Conservation (phyloP, 1,140 invertebrate species). For the Phthorimaea operculella region DNA sequence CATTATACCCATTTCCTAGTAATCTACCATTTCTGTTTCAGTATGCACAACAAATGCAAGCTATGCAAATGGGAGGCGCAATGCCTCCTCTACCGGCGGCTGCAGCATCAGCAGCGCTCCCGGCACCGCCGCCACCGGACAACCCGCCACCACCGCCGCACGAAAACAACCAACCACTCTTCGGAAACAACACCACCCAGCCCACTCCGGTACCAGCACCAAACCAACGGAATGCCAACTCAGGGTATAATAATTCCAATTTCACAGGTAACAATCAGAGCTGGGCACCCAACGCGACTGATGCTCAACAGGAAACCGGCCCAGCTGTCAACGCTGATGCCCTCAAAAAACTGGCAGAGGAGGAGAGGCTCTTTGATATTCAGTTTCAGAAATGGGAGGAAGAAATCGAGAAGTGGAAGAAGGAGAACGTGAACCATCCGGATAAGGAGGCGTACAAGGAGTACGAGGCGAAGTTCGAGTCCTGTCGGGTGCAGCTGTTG, state of each 20-base stretch:
- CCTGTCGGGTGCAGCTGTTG: conserved; percentile 79
- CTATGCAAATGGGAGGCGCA: conserved; percentile 35
- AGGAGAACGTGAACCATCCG: conserved; percentile 85
- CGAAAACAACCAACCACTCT: conserved; percentile 54
- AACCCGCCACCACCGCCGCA: conserved; percentile 50
- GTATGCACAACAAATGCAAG: conserved; percentile 72
- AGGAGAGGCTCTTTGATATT: conserved; percentile 82
- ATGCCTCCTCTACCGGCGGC: conserved; percentile 53
- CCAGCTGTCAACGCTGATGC: conserved; percentile 39
- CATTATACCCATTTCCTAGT: too few relatives aligned
- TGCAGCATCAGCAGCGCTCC: conserved; percentile 43
- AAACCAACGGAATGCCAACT: conserved; percentile 16
- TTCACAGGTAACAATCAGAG: conserved; percentile 38
- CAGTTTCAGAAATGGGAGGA: conserved; percentile 88
- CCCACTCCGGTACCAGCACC: conserved; percentile 23
- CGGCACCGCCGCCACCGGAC: conserved; percentile 64
- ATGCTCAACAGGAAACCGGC: background rate
- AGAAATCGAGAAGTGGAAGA: conserved; percentile 86
- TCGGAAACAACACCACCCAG: conserved; percentile 14
- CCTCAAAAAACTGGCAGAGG: conserved; percentile 69
- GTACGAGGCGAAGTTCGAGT: conserved; percentile 85
- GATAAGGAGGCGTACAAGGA: conserved; percentile 84
- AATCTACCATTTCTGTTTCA: conserved; percentile 47
- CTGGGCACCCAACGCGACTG: conserved; percentile 16
- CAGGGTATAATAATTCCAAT: conserved; percentile 21